Evolutionary conservation across 1,140 invertebrate species (phyloP).

Genomic region (Scylla paramamosain): DNA sequence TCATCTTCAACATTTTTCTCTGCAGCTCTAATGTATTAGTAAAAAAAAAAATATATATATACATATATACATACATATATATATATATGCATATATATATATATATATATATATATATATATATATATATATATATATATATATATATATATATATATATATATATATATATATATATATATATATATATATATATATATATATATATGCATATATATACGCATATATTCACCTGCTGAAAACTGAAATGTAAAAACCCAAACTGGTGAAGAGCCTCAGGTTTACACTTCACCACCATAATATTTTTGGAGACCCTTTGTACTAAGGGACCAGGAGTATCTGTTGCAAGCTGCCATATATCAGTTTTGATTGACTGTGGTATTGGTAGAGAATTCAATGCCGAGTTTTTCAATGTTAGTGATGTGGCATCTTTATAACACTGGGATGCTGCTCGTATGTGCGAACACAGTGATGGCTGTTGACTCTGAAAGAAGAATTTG

Average conservation of each 20-base stretch:
- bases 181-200: slow-evolving; percentile 26
- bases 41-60: not conserved
- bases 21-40: not conserved
- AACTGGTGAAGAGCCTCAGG: slow-evolving; percentile 86
- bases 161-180: slow-evolving; percentile 26
- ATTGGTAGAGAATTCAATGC: slow-evolving; percentile 85
- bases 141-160: slow-evolving; percentile 26
- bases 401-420: slow-evolving; percentile 85
- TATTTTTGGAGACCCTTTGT: slow-evolving; percentile 88
- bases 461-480: slow-evolving; percentile 81
- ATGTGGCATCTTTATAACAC: slow-evolving; percentile 85
- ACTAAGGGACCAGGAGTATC: slow-evolving; percentile 86
- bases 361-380: slow-evolving; percentile 85
- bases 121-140: not conserved
- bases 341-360: slow-evolving; percentile 85
- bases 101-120: not conserved
- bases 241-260: slow-evolving; percentile 85
- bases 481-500: slow-evolving; percentile 46
- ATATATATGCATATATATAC: not conserved
- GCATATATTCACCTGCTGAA: slow-evolving; percentile 78
- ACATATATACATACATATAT: not conserved
- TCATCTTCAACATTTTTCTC: too few species aligned
- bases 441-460: slow-evolving; percentile 87
- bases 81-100: not conserved
- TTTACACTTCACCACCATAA: slow-evolving; percentile 90